Percentiles rank a stretch among this genome's conserved stretches.
Conservation (phyloP, 2,888 invertebrate genomes). For the Adelognathus sp. region DNA sequence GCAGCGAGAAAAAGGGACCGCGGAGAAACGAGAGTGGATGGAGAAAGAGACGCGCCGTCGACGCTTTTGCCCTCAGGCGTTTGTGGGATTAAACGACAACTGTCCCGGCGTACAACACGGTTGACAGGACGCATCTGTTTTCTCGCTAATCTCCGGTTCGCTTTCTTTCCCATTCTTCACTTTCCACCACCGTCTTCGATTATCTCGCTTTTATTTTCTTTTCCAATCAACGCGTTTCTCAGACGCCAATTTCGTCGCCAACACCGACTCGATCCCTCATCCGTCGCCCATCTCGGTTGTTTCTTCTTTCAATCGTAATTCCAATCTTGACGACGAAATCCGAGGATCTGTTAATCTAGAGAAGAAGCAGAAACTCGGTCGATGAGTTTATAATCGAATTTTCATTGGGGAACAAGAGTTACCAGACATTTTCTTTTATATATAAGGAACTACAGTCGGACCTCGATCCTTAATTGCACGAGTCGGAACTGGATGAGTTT, state of each 20-base stretch:
- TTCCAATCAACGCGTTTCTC: constrained; percentile 5
- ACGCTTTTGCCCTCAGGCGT: constrained; percentile 62
- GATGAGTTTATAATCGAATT: not conserved
- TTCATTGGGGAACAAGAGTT: too few relatives aligned
- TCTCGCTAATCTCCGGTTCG: constrained; percentile 52
- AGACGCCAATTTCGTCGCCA: not conserved
- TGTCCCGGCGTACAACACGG: constrained; percentile 60
- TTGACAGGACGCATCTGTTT: constrained; percentile 52
- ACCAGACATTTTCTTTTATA: too few relatives aligned
- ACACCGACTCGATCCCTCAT: not conserved
- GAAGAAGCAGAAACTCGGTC: not conserved
- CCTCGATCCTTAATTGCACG: too few relatives aligned
- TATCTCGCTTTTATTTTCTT: constrained; percentile 25
- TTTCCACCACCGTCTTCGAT: constrained; percentile 40
- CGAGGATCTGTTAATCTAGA: too few relatives aligned
- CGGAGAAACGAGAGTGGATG: constrained; percentile 33
- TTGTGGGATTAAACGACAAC: constrained; percentile 68
- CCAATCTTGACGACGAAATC: constrained; percentile 3
- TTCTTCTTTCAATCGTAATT: not conserved
- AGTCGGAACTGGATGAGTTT: too few relatives aligned
- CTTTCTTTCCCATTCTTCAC: constrained; percentile 44
- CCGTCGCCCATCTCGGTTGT: not conserved
- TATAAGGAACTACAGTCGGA: too few relatives aligned
- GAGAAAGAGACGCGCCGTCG: constrained; percentile 55
- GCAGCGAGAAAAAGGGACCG: not conserved